Conservation (phyloP, 2,888 invertebrate genomes). For the Harmothoe impar region DNA sequence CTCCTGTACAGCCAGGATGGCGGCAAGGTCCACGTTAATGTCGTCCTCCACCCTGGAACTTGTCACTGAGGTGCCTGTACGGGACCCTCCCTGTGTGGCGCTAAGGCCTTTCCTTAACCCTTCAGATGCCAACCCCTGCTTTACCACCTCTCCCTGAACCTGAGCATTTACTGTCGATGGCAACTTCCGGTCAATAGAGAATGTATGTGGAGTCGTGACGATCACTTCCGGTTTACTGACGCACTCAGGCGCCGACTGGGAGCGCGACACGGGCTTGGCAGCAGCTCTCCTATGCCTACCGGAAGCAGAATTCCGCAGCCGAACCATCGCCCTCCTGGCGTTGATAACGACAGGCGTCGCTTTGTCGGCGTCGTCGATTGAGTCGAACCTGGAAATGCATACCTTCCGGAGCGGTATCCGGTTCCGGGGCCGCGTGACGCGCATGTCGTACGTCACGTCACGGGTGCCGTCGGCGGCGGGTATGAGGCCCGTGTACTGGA, state of each 20-base stretch:
- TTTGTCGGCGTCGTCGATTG: slow-evolving; percentile 5
- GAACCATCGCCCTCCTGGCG: background rate
- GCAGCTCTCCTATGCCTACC: background rate
- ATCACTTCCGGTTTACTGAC: slow-evolving; percentile 17
- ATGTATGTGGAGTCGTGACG: background rate
- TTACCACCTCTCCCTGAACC: background rate
- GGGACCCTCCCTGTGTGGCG: background rate
- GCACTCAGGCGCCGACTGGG: background rate
- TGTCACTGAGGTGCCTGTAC: background rate
- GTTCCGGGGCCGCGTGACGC: slow-evolving; percentile 43
- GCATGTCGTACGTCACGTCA: background rate
- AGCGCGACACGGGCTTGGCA: background rate
- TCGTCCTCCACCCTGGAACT: background rate
- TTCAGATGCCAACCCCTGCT: background rate
- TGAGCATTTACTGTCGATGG: background rate
- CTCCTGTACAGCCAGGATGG: background rate
- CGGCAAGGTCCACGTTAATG: background rate
- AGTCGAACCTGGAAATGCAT: background rate
- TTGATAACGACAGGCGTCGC: slow-evolving; percentile 23
- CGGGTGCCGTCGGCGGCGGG: background rate
- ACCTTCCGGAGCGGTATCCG: slow-evolving; percentile 41
- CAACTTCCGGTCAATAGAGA: background rate
- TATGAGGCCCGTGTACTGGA: slow-evolving; percentile 35
- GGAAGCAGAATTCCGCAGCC: slow-evolving; percentile 48
- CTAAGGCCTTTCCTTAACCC: background rate